Conservation (phyloP, 2,797 vertebrate genomes). For the Danio albolineatus region DNA sequence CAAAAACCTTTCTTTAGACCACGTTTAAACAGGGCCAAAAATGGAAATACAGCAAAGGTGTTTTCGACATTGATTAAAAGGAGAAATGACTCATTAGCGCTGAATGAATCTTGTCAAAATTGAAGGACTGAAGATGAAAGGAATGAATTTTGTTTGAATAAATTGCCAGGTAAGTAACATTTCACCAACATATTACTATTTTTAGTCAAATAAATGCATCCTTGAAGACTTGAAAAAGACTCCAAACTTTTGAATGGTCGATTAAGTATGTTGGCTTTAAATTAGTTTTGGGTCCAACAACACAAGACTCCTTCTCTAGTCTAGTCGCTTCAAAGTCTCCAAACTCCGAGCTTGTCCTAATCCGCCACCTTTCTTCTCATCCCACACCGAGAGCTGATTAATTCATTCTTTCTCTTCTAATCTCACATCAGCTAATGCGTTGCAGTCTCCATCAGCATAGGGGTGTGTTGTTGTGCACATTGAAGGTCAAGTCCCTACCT, state of each 20-base stretch:
- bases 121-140: background rate
- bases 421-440: conserved; percentile 71
- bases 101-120: too few relatives aligned
- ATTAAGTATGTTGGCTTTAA: background rate
- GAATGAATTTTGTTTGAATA: too few relatives aligned
- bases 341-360: conserved; percentile 40
- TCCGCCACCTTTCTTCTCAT: conserved; percentile 32
- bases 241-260: background rate
- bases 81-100: background rate
- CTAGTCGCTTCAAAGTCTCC: conserved; percentile 26
- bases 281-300: conserved; percentile 14
- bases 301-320: background rate
- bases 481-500: conserved; percentile 76
- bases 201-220: background rate
- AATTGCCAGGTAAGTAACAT: too few relatives aligned
- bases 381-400: conserved; percentile 65
- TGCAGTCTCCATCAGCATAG: conserved; percentile 69
- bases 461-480: conserved; percentile 67
- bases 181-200: background rate
- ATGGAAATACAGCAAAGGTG: background rate
- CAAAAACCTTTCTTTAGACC: too few relatives aligned
- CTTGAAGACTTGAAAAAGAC: background rate
- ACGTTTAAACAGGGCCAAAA: too few relatives aligned
- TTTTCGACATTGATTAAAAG: background rate
- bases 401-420: conserved; percentile 66